Conservation (phyloP, 2,797 vertebrate species). For the Urocyon cinereoargenteus region DNA sequence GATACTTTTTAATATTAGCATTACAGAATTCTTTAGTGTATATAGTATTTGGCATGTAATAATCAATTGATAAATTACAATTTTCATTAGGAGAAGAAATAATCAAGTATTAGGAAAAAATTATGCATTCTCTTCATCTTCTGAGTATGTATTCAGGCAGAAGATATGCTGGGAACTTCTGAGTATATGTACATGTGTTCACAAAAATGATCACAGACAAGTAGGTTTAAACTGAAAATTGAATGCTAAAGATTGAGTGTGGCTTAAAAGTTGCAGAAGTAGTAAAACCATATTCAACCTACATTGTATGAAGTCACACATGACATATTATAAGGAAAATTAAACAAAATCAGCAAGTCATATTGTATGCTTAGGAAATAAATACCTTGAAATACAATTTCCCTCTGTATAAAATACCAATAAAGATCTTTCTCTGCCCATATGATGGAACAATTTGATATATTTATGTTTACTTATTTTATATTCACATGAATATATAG, state of each 20-base stretch:
- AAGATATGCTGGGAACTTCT: background rate
- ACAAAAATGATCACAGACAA: background rate
- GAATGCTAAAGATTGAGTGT: background rate
- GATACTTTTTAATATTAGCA: background rate
- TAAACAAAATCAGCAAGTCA: background rate
- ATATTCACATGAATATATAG: background rate
- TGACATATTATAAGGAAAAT: background rate
- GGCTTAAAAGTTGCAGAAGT: background rate
- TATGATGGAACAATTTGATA: background rate
- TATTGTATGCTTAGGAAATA: background rate
- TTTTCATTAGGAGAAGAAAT: background rate
- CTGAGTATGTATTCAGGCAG: background rate
- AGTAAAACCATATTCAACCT: background rate
- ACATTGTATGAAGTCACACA: background rate
- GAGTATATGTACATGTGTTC: background rate
- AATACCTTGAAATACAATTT: background rate
- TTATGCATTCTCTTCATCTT: background rate
- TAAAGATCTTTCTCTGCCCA: background rate
- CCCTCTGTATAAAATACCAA: background rate
- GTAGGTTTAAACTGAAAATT: background rate
- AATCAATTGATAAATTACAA: background rate
- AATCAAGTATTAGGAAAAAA: background rate
- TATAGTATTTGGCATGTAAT: background rate
- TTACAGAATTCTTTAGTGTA: background rate
- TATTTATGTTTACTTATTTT: constrained; percentile 13